phyloP scores from a whole-genome alignment of 2,797 vertebrate genomes.

The Malurus splendens region DNA sequence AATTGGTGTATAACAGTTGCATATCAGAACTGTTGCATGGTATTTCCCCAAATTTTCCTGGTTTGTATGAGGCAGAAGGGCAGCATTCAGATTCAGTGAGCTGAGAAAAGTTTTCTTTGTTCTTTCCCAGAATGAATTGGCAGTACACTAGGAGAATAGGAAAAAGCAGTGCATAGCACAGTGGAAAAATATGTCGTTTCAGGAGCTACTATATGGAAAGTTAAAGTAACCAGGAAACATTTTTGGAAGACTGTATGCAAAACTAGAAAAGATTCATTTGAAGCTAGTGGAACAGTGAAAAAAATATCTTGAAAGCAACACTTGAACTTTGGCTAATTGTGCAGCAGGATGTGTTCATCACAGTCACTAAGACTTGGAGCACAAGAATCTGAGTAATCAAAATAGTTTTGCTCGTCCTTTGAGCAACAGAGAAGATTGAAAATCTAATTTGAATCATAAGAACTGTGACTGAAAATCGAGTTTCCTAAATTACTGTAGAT shows the following conservation, averaged over 20 bases:
- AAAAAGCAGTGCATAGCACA: neutral
- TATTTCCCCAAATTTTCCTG: neutral
- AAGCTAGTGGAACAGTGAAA: neutral
- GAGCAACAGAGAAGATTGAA: neutral
- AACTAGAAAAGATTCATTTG: neutral
- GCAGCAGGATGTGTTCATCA: accelerated
- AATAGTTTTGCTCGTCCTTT: neutral
- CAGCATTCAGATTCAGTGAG: neutral
- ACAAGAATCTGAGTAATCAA: accelerated
- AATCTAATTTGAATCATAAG: neutral
- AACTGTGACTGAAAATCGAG: neutral
- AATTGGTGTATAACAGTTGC: neutral
- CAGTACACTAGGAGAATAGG: neutral
- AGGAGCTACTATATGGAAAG: neutral
- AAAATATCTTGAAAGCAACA: neutral
- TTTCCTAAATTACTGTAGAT: neutral
- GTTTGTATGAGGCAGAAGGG: neutral
- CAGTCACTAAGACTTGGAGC: neutral
- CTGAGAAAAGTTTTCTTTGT: neutral
- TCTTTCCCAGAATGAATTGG: neutral
- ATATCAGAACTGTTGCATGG: neutral
- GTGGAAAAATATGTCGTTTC: neutral
- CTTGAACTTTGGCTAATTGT: neutral
- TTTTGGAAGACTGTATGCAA: neutral
- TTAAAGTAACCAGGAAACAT: accelerated